A percentile compares a stretch with the other conserved stretches of the same genome.
Conservation (phyloP, 1,140 invertebrate species). For the Heliconius melpomene region DNA sequence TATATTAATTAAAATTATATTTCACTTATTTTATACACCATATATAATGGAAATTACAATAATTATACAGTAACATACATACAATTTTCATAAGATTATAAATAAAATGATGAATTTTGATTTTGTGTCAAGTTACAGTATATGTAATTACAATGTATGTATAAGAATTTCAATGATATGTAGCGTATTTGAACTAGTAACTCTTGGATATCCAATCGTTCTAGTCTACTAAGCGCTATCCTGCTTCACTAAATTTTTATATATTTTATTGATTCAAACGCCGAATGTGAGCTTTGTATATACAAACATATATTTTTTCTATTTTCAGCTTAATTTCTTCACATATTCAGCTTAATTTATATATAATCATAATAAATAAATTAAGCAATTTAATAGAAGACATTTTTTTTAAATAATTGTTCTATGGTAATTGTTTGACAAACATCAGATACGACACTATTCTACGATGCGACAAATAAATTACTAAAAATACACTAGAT, state of each 20-base stretch:
- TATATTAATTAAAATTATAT: conserved; percentile 4
- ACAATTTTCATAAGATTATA: too few species aligned
- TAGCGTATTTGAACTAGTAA: background rate
- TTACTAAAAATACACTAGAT: too few species aligned
- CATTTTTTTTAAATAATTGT: too few species aligned
- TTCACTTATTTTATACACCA: background rate
- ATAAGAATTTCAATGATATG: too few species aligned
- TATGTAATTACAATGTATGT: background rate
- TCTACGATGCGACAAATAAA: too few species aligned
- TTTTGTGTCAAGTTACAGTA: background rate
- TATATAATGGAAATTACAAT: background rate
- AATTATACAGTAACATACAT: background rate
- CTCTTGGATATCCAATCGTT: background rate
- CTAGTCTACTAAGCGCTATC: background rate
- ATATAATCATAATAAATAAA: background rate
- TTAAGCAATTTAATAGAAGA: too few species aligned
- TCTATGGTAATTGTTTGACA: too few species aligned
- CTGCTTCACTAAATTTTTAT: background rate
- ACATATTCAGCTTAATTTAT: too few species aligned
- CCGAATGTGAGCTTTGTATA: background rate
- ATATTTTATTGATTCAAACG: too few species aligned
- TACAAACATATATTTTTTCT: background rate
- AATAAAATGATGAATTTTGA: too few species aligned
- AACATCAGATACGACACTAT: too few species aligned
- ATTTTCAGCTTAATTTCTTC: too few species aligned